phyloP scores from a whole-genome alignment of 2,888 invertebrate species.

The Andrena minutula region DNA sequence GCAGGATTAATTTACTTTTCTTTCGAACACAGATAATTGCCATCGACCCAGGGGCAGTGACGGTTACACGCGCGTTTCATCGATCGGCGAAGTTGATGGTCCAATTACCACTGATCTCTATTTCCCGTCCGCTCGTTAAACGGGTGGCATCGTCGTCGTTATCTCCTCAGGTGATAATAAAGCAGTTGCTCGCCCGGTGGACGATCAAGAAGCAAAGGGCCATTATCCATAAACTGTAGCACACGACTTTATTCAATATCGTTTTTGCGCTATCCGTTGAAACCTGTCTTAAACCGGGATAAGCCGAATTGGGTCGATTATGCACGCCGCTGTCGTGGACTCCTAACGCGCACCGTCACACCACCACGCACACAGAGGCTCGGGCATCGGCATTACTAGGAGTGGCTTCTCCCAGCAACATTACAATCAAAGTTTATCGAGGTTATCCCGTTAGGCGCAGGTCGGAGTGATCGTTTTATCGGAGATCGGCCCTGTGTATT shows the following conservation, averaged over 20 bases:
- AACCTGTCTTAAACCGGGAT: slow-evolving; percentile 37
- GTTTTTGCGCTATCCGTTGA: not conserved
- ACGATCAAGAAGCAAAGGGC: not conserved
- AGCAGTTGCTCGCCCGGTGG: not conserved
- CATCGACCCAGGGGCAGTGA: not conserved
- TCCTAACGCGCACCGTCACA: not conserved
- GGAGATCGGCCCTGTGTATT: slow-evolving; percentile 51
- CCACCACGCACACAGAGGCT: slow-evolving; percentile 3
- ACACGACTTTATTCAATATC: not conserved
- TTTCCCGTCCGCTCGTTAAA: not conserved
- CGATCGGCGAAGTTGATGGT: not conserved
- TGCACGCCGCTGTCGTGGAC: slow-evolving; percentile 19
- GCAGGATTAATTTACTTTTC: not conserved
- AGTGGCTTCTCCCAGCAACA: slow-evolving; percentile 59
- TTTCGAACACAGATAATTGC: too few relatives aligned
- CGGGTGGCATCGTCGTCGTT: not conserved
- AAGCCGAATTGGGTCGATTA: slow-evolving; percentile 53
- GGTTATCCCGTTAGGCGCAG: slow-evolving; percentile 70
- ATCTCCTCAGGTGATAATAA: not conserved
- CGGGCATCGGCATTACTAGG: slow-evolving; percentile 56
- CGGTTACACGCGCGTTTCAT: not conserved
- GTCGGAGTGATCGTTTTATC: slow-evolving; percentile 60
- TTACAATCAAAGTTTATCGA: slow-evolving; percentile 68
- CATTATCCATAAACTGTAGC: not conserved
- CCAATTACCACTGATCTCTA: not conserved